These are phyloP conservation scores for Heterotilapia buettikoferi DNA, from an alignment of 2,113 vertebrate genomes.

Conservation along the genomic window DNA sequence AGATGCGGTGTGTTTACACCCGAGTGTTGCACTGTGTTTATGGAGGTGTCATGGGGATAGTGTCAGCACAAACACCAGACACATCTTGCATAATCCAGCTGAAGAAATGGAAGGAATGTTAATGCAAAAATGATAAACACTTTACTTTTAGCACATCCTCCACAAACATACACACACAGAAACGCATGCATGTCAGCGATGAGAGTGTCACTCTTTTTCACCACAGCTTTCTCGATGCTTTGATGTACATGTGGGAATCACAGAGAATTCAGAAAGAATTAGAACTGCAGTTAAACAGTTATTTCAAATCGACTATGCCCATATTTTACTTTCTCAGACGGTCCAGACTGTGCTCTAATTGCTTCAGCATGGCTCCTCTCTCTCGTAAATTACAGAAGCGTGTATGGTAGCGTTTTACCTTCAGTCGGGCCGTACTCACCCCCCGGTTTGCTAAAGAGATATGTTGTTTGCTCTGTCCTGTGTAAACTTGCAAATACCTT, in stretches of 20 bases:
- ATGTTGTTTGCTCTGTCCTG: background rate
- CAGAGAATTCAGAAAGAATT: background rate
- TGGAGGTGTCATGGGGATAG: background rate
- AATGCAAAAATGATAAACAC: constrained; percentile 8
- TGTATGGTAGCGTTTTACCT: background rate
- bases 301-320: background rate
- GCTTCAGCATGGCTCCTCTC: background rate
- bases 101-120: constrained; percentile 18
- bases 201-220: background rate
- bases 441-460: background rate
- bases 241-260: background rate
- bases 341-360: background rate
- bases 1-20: background rate
- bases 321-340: background rate
- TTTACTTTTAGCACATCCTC: background rate
- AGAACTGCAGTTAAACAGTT: background rate
- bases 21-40: background rate
- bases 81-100: background rate
- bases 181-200: background rate
- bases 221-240: background rate
- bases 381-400: background rate
- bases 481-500: background rate
- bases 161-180: background rate
- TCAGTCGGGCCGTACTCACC: background rate
- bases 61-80: background rate